Conservation (phyloP, 1,140 invertebrate genomes). For the Cydia amplana region DNA sequence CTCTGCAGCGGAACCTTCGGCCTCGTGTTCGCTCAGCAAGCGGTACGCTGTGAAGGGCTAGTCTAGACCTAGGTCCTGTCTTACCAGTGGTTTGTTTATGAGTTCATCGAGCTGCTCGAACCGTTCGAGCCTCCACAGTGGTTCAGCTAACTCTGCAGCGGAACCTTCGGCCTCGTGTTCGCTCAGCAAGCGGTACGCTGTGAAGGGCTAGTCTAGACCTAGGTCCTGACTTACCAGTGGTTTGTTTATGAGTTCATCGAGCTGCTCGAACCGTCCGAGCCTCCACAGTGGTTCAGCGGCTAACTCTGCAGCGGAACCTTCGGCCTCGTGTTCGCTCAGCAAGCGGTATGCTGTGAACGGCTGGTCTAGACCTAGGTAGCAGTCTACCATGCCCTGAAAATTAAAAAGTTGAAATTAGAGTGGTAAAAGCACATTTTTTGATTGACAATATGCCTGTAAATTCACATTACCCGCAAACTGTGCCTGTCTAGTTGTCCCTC, state of each 20-base stretch:
- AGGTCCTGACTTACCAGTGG: slow-evolving; percentile 74
- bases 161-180: slow-evolving; percentile 79
- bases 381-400: slow-evolving; percentile 85
- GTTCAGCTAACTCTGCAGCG: slow-evolving; percentile 84
- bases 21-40: slow-evolving; percentile 82
- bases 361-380: slow-evolving; percentile 87
- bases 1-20: slow-evolving; percentile 79
- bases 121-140: slow-evolving; percentile 91
- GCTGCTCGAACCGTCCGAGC: slow-evolving; percentile 88
- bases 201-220: slow-evolving; percentile 87
- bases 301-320: slow-evolving; percentile 81
- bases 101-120: slow-evolving; percentile 88
- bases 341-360: slow-evolving; percentile 85
- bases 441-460: too few species aligned
- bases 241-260: slow-evolving; percentile 82
- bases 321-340: slow-evolving; percentile 81
- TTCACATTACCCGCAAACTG: slow-evolving; percentile 80
- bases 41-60: slow-evolving; percentile 86
- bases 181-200: slow-evolving; percentile 82
- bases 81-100: slow-evolving; percentile 77
- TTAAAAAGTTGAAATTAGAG: neutral
- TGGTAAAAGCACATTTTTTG: too few species aligned
- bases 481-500: slow-evolving; percentile 78
- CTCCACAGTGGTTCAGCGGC: slow-evolving; percentile 93
- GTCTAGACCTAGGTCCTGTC: slow-evolving; percentile 80